These are phyloP conservation scores for Haliclona indistincta DNA, from an alignment of 37 sponge, comb jelly and placozoan genomes.

Conservation along the genomic window DNA sequence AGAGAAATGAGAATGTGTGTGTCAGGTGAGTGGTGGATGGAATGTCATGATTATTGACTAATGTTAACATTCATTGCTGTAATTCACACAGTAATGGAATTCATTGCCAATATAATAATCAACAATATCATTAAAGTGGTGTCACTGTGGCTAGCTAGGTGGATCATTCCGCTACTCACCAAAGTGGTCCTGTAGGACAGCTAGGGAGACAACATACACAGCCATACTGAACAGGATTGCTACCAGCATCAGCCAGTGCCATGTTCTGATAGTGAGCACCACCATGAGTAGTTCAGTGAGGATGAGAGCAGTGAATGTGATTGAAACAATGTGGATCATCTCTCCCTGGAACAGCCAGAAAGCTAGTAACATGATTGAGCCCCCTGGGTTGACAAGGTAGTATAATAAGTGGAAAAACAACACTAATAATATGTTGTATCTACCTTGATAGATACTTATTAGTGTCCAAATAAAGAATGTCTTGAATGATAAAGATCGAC, in stretches of 20 bases:
- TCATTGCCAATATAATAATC: not conserved
- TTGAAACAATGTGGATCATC: constrained; percentile 89
- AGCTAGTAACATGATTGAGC: constrained; percentile 78
- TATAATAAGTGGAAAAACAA: not conserved
- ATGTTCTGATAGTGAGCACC: constrained; percentile 87
- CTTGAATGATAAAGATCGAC: constrained; percentile 88
- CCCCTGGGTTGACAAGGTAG: constrained; percentile 30
- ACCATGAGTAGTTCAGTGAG: constrained; percentile 95
- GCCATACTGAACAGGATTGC: constrained; percentile 75
- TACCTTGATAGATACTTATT: constrained; percentile 93
- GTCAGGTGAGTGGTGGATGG: no score
- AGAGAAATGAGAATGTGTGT: no score
- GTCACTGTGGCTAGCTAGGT: not conserved
- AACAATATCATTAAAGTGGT: not conserved
- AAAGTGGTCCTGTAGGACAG: constrained; percentile 81
- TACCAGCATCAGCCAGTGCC: constrained; percentile 91
- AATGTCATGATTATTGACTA: not conserved
- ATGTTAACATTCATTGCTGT: not conserved
- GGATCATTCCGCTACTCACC: constrained; percentile 31
- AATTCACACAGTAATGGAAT: not conserved
- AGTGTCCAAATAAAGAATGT: constrained; percentile 93
- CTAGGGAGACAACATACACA: constrained; percentile 77
- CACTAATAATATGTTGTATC: not conserved
- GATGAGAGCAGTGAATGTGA: constrained; percentile 93
- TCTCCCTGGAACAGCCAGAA: constrained; percentile 76